phyloP scores from a whole-genome alignment of 2,113 vertebrate genomes.

The Gymnobelideus leadbeateri region DNA sequence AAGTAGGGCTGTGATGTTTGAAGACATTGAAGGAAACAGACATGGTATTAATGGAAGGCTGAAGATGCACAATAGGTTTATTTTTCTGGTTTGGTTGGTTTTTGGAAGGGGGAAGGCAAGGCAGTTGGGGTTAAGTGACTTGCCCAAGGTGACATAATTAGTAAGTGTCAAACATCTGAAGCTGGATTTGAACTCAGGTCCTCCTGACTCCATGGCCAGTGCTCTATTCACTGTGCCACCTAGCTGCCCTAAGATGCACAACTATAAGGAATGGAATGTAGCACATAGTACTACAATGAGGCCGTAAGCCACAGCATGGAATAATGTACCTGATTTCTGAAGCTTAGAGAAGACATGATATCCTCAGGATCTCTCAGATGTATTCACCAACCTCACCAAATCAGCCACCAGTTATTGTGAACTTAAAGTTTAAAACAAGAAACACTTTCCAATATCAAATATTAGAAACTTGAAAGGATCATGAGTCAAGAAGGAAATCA shows the following conservation, averaged over 20 bases:
- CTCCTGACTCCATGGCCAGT: no score
- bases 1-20: neutral
- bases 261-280: neutral
- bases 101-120: no score
- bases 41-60: neutral
- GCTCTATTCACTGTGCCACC: no score
- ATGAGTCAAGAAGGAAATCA: neutral
- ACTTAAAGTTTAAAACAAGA: neutral
- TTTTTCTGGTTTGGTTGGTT: no score
- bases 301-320: rapidly evolving
- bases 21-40: conserved; percentile 16
- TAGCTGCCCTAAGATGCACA: neutral
- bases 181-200: no score
- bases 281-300: rapidly evolving
- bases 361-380: neutral
- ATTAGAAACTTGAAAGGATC: neutral
- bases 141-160: no score
- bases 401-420: neutral
- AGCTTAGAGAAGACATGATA: neutral
- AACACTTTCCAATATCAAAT: neutral
- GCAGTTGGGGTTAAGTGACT: no score
- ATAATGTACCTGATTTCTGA: neutral
- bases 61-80: neutral
- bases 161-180: no score
- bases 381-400: neutral